Evolutionary conservation across 2,888 invertebrate species (phyloP), one percentile per base, ranked within the genome.

Genomic region (Ochlodes sylvanus): DNA sequence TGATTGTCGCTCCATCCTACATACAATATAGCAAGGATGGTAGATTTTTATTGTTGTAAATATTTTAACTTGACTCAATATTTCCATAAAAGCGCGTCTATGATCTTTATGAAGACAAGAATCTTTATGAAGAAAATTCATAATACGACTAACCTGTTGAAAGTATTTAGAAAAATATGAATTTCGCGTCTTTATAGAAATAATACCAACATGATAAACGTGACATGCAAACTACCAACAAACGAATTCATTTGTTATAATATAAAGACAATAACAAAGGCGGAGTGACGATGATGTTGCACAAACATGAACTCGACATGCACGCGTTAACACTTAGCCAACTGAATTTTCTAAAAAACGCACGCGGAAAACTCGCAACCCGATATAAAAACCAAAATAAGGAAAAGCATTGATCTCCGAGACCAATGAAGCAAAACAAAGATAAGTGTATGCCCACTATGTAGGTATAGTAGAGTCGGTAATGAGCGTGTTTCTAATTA

Each of bases 241-340:
- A 47, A 15, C 15, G 9, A 65, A 27, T 34, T 19, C 6, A 15
- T 15, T 12, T 19, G 10, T 50, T 14, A 34, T 17, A 56, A 42
- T 44, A 44, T 27, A 57, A 63, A 54, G 17, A 41, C 17, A 32
- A 32, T 9, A 10, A 21, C 54, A 21, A 21, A 50, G 56, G 47
- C 57, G 15, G 14, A 27, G 27, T 47, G 52, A 27, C 42, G 54
- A 58, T 62, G 50, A 32, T 41, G n/a, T 44, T 54, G 34, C 17
- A 57, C 27, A 27, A 4, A 50, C 7, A 54, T 68, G 58, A 57
- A 27, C 38, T 69, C 42, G 50, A 69, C 69, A 69, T 69, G 69
- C 69, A 69, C 64, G 64, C 50, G 41, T 52, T 19, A 52, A 58
- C 58, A 10, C 10, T 65, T 47, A 58, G 44, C 19, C 27, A 57